Evolutionary conservation across 2,888 invertebrate genomes (phyloP).

Genomic region (Furcula furcula): DNA sequence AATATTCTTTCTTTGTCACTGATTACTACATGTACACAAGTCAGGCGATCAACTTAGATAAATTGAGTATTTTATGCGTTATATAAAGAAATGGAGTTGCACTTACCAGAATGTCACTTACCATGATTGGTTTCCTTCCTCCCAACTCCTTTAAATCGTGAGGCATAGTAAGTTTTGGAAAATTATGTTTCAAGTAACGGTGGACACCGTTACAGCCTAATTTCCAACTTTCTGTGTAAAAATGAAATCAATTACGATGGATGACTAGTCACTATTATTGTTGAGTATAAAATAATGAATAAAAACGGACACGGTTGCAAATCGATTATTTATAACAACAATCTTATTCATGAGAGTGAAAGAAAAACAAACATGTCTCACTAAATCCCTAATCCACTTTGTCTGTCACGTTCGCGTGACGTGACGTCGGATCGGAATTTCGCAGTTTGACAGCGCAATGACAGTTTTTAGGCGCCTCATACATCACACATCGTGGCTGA

Average conservation of each 20-base stretch:
- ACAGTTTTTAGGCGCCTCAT: no score
- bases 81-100: neutral
- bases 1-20: no score
- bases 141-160: constrained; percentile 74
- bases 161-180: constrained; percentile 65
- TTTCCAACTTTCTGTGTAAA: constrained; percentile 14
- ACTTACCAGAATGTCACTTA: constrained; percentile 31
- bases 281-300: neutral
- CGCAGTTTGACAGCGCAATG: no score
- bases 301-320: neutral
- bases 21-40: no score
- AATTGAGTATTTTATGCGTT: no score
- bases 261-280: neutral
- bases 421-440: no score
- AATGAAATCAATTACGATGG: constrained; percentile 3
- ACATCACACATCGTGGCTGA: no score
- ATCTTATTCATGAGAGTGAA: no score
- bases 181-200: constrained; percentile 37
- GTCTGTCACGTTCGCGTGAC: no score
- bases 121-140: constrained; percentile 73
- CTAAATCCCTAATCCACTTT: no score
- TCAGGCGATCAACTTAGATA: no score
- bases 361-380: no score
- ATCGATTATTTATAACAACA: neutral
- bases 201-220: constrained; percentile 37